phyloP scores from a whole-genome alignment of 2,797 vertebrate species.

The Gobionotothen gibberifrons region DNA sequence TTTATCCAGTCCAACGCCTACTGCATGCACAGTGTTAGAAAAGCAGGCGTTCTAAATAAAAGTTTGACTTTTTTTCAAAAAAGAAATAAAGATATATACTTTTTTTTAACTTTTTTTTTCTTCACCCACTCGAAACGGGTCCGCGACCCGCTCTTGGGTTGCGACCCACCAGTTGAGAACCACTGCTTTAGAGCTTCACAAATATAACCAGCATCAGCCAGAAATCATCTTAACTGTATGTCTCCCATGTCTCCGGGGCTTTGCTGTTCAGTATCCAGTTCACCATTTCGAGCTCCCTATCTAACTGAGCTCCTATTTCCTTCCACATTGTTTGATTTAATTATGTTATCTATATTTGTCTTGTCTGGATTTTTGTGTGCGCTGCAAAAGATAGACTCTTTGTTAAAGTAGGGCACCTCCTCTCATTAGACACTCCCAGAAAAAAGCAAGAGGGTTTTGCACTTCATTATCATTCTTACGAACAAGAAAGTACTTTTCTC shows the following conservation, averaged over 20 bases:
- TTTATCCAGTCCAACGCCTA: too few species aligned
- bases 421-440: slow-evolving; percentile 73
- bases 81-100: too few species aligned
- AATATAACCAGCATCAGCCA: slow-evolving; percentile 69
- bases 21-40: too few species aligned
- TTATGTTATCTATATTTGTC: slow-evolving; percentile 81
- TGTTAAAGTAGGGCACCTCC: slow-evolving; percentile 79
- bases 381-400: slow-evolving; percentile 67
- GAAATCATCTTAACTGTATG: slow-evolving; percentile 47
- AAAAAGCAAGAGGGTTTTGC: slow-evolving; percentile 62
- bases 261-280: slow-evolving; percentile 66
- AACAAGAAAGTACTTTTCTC: slow-evolving; percentile 64
- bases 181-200: slow-evolving; percentile 54
- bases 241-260: slow-evolving; percentile 58
- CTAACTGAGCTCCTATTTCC: slow-evolving; percentile 53
- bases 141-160: too few species aligned
- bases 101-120: too few species aligned
- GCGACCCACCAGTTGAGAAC: too few species aligned
- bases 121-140: too few species aligned
- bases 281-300: slow-evolving; percentile 60
- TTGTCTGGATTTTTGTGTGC: slow-evolving; percentile 66
- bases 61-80: too few species aligned
- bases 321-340: slow-evolving; percentile 77
- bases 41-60: too few species aligned
- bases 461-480: slow-evolving; percentile 73